phyloP scores from a whole-genome alignment of 2,888 invertebrate genomes.

The Cantharis flavilabris region DNA sequence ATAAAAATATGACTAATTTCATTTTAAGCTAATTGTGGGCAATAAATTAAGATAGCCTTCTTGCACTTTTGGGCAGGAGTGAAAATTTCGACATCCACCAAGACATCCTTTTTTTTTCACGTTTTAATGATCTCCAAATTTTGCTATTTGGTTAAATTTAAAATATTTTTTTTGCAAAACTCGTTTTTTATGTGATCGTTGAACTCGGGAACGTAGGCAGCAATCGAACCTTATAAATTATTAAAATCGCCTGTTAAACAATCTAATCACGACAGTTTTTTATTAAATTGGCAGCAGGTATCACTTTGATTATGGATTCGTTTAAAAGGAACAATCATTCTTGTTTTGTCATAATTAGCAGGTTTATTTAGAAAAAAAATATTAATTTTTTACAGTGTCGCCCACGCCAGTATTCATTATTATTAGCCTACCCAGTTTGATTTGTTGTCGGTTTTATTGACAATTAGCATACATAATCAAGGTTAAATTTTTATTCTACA shows the following conservation, averaged over 20 bases:
- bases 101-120: no score
- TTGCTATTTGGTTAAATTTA: neutral
- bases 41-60: neutral
- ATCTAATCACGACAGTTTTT: neutral
- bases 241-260: neutral
- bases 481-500: neutral
- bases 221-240: conserved; percentile 9
- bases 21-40: neutral
- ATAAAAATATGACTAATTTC: neutral
- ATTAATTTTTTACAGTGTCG: neutral
- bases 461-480: conserved; percentile 22
- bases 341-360: neutral
- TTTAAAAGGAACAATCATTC: neutral
- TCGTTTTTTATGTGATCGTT: conserved; percentile 9
- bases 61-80: neutral
- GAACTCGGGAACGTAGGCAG: conserved; percentile 8
- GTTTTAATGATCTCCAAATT: neutral
- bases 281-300: neutral
- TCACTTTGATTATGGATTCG: neutral
- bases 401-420: neutral
- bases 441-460: conserved; percentile 6
- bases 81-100: no score
- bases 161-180: neutral
- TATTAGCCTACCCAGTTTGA: conserved; percentile 12
- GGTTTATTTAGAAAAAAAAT: neutral